Conservation (phyloP, 2,113 vertebrate genomes). For the Rutilus rutilus region DNA sequence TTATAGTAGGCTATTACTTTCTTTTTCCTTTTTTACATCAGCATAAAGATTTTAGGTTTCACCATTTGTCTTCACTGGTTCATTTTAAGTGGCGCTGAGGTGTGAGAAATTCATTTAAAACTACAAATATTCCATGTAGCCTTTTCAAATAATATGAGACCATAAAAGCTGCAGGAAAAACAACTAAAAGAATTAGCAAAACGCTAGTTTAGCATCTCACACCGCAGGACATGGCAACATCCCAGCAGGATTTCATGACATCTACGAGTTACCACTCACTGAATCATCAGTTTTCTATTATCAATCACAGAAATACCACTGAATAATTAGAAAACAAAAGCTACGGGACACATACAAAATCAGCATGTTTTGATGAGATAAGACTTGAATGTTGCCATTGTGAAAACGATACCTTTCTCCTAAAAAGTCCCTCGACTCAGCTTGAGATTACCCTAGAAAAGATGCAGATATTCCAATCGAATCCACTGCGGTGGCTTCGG, state of each 20-base stretch:
- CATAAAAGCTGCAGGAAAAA: background rate
- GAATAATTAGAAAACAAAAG: background rate
- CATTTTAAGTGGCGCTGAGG: background rate
- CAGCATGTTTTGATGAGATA: background rate
- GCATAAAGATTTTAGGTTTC: background rate
- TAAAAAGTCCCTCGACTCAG: background rate
- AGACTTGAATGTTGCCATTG: background rate
- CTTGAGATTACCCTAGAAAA: constrained; percentile 3
- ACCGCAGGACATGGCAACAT: background rate
- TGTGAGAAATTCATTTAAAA: background rate
- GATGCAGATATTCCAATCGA: background rate
- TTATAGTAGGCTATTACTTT: background rate
- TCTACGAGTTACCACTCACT: background rate
- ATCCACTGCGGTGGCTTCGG: background rate
- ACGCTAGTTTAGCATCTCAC: background rate
- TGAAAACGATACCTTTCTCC: constrained; percentile 16
- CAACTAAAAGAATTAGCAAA: background rate
- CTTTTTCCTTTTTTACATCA: background rate
- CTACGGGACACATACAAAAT: background rate
- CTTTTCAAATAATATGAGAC: background rate
- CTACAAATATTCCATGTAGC: background rate
- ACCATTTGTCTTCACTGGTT: background rate
- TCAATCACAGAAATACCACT: background rate
- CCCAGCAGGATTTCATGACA: background rate
- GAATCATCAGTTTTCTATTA: background rate